Percentiles rank a stretch among this genome's conserved stretches.
These are phyloP conservation scores for Leptoclinus maculatus DNA, from an alignment of 2,797 vertebrate genomes.

Conservation along the genomic window DNA sequence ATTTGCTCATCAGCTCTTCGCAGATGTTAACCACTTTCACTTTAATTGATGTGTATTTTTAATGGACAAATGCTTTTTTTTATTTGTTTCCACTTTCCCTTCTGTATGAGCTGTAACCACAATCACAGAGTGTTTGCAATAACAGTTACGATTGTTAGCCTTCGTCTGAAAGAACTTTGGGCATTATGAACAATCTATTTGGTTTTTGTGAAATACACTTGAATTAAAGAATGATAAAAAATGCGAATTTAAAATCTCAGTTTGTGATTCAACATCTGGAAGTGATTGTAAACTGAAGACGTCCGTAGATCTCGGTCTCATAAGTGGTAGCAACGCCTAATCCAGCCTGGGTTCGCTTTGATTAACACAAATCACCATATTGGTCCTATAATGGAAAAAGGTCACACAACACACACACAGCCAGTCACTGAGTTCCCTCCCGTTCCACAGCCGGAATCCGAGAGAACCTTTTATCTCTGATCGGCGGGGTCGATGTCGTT, in stretches of 20 bases:
- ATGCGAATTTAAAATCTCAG: not conserved
- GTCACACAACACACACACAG: not conserved
- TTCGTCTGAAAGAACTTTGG: conserved; percentile 4
- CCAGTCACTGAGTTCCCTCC: conserved; percentile 5
- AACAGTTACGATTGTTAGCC: not conserved
- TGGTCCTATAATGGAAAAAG: conserved; percentile 43
- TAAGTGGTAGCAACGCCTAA: not conserved
- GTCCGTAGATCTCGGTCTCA: not conserved
- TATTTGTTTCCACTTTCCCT: not conserved
- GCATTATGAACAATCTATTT: conserved; percentile 23
- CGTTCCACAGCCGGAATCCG: conserved; percentile 9
- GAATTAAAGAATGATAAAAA: conserved; percentile 45
- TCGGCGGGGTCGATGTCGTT: conserved; percentile 58
- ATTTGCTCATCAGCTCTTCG: conserved; percentile 7
- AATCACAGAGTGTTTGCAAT: conserved; percentile 1
- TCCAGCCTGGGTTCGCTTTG: conserved; percentile 1
- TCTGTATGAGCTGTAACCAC: conserved; percentile 25
- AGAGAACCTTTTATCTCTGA: conserved; percentile 51
- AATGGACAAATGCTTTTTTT: not conserved
- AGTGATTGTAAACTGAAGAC: not conserved
- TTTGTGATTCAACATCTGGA: not conserved
- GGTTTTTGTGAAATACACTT: conserved; percentile 21
- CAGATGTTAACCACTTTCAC: conserved; percentile 7
- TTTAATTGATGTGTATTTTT: conserved; percentile 18
- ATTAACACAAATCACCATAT: not conserved